These are phyloP conservation scores for Oceanodroma leucorhoa DNA, from an alignment of 2,797 vertebrate species.

Conservation along the genomic window DNA sequence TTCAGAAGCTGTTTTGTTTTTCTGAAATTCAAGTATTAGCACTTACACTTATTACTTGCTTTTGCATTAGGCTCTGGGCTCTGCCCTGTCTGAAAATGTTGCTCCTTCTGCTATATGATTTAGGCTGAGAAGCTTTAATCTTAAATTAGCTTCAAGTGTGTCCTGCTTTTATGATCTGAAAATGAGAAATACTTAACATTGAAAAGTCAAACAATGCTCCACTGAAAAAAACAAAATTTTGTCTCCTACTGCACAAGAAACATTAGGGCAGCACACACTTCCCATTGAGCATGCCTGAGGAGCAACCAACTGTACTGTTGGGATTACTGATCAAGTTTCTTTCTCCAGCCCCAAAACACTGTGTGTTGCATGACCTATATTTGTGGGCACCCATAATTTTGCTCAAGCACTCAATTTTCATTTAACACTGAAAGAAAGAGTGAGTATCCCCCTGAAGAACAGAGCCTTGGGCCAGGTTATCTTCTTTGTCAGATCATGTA, in stretches of 20 bases:
- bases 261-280: fast-evolving
- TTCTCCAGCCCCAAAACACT: not conserved
- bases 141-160: not conserved
- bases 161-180: not conserved
- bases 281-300: not conserved
- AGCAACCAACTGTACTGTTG: not conserved
- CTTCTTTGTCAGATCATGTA: not conserved
- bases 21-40: not conserved
- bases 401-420: not conserved
- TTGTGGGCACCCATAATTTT: not conserved
- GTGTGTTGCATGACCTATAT: not conserved
- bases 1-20: not conserved
- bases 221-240: not conserved
- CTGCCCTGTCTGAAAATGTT: not conserved
- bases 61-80: not conserved
- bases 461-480: not conserved
- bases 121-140: not conserved
- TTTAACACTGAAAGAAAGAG: not conserved
- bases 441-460: not conserved
- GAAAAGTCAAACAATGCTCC: not conserved
- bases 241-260: not conserved
- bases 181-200: not conserved
- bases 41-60: not conserved
- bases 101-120: not conserved
- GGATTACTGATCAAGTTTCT: not conserved